Conservation (phyloP, 2,888 invertebrate species). For the Calliphora vomitoria region DNA sequence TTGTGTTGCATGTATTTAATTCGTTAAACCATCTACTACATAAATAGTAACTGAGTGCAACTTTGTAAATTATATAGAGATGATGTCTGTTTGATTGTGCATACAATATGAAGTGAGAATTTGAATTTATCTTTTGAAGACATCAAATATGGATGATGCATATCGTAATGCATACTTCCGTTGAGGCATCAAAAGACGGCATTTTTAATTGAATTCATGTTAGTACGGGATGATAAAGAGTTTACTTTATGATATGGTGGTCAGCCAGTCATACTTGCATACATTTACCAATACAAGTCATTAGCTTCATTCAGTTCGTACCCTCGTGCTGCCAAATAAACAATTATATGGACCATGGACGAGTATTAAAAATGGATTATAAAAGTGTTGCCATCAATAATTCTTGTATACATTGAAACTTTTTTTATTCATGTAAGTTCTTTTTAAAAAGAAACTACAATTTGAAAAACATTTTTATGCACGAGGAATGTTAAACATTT, state of each 20-base stretch:
- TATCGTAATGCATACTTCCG: slow-evolving; percentile 46
- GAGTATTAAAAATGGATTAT: not conserved
- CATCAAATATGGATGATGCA: slow-evolving; percentile 45
- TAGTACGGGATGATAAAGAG: not conserved
- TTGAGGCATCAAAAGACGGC: slow-evolving; percentile 26
- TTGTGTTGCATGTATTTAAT: not conserved
- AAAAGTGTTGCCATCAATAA: too few species aligned
- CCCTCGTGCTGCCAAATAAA: slow-evolving; percentile 26
- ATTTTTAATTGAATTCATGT: slow-evolving; percentile 54
- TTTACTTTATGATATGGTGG: not conserved
- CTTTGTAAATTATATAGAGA: not conserved
- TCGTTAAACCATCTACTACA: not conserved
- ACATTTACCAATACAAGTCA: not conserved
- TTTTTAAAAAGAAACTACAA: too few species aligned
- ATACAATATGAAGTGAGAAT: slow-evolving; percentile 34
- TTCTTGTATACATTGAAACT: too few species aligned
- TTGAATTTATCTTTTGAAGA: slow-evolving; percentile 54
- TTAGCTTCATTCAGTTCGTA: not conserved
- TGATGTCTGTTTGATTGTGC: not conserved
- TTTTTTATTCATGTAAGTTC: too few species aligned
- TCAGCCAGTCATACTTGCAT: not conserved
- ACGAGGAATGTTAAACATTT: too few species aligned
- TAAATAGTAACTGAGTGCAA: not conserved
- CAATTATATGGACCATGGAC: too few species aligned
- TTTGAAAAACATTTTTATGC: too few species aligned